These are phyloP conservation scores for Puma concolor DNA, from an alignment of 2,113 vertebrate species.

Conservation along the genomic window DNA sequence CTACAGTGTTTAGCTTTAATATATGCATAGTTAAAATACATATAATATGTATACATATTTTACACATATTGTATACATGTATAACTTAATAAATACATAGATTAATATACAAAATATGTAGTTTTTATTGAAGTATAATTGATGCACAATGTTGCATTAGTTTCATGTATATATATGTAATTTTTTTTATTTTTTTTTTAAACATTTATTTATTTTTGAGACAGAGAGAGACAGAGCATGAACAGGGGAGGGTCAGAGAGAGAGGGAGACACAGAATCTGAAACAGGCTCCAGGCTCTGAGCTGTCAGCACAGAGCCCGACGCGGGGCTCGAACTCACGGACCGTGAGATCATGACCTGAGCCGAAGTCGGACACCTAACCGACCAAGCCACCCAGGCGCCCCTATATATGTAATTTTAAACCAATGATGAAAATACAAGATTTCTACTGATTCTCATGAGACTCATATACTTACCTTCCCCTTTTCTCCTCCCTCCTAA, in stretches of 20 bases:
- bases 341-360: no score
- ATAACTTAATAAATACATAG: not conserved
- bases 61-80: not conserved
- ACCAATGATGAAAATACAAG: not conserved
- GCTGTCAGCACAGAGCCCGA: no score
- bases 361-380: no score
- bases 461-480: not conserved
- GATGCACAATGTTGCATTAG: not conserved
- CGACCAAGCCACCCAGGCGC: no score
- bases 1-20: not conserved
- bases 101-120: not conserved
- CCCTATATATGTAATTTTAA: not conserved
- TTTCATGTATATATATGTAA: not conserved
- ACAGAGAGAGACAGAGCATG: no score
- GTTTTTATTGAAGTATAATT: not conserved
- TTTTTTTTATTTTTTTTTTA: not conserved
- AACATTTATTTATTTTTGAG: no score
- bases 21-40: not conserved
- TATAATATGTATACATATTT: not conserved
- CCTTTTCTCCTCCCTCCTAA: not conserved
- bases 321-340: no score
- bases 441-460: not conserved
- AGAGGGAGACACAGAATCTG: no score
- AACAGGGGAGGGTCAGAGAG: no score
- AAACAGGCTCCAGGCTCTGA: no score